Conservation (phyloP, 2,888 invertebrate genomes). For the Hydrotaea cyrtoneurina region DNA sequence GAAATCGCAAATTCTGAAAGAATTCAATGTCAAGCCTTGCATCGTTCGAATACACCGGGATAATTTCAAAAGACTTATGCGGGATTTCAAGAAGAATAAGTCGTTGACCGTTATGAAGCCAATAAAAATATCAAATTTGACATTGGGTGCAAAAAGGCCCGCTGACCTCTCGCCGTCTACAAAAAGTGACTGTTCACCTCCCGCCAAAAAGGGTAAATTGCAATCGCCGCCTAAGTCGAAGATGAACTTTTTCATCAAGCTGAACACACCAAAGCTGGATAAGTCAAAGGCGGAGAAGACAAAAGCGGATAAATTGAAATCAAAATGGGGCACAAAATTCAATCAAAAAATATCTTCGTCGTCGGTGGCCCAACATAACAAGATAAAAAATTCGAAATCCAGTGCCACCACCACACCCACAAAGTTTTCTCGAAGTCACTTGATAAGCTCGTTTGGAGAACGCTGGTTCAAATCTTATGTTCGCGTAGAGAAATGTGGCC, state of each 20-base stretch:
- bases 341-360: not conserved
- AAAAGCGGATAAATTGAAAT: not conserved
- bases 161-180: not conserved
- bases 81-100: slow-evolving; percentile 46
- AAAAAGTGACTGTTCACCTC: slow-evolving; percentile 31
- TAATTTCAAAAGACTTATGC: slow-evolving; percentile 62
- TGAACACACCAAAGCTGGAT: slow-evolving; percentile 21
- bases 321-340: not conserved
- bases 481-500: slow-evolving; percentile 67
- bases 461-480: slow-evolving; percentile 68
- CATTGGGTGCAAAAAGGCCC: slow-evolving; percentile 23
- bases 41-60: slow-evolving; percentile 65
- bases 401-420: slow-evolving; percentile 62
- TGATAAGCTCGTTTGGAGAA: slow-evolving; percentile 68
- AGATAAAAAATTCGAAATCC: slow-evolving; percentile 63
- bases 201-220: slow-evolving; percentile 55
- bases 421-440: slow-evolving; percentile 69
- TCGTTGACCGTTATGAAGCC: not conserved
- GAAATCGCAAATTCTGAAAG: slow-evolving; percentile 44
- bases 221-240: slow-evolving; percentile 32
- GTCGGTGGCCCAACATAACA: slow-evolving; percentile 56
- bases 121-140: slow-evolving; percentile 31
- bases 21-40: slow-evolving; percentile 65
- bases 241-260: slow-evolving; percentile 65
- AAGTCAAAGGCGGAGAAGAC: not conserved